These are phyloP conservation scores for Xestoiulus laeticollis DNA, from an alignment of 2,888 invertebrate genomes.

Conservation along the genomic window DNA sequence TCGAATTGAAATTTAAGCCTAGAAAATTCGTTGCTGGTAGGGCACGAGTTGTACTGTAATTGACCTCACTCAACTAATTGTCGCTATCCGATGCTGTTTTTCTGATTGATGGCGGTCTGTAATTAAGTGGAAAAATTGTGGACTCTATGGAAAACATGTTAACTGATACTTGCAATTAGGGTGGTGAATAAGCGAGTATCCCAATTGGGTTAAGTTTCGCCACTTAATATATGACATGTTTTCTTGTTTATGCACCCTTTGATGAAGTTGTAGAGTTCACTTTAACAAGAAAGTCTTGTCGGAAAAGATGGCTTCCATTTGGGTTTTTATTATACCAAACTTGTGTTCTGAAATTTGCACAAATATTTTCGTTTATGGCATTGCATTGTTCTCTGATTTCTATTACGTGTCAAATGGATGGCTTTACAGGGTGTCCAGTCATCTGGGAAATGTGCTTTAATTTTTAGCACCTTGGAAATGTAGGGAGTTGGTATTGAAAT, in stretches of 20 bases:
- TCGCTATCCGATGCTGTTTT: background rate
- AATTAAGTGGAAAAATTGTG: background rate
- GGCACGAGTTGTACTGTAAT: background rate
- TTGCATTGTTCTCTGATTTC: too few relatives aligned
- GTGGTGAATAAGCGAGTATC: background rate
- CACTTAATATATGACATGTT: background rate
- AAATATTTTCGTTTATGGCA: too few relatives aligned
- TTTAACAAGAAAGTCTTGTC: too few relatives aligned
- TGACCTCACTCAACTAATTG: background rate
- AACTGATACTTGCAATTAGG: background rate
- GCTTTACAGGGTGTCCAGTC: too few relatives aligned
- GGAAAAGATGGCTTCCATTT: too few relatives aligned
- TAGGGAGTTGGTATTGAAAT: too few relatives aligned
- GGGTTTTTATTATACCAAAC: background rate
- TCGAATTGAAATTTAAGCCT: background rate
- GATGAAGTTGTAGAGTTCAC: background rate
- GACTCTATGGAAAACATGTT: background rate
- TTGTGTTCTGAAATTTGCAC: too few relatives aligned
- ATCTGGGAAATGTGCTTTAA: too few relatives aligned
- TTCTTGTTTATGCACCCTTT: background rate
- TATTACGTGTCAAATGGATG: too few relatives aligned
- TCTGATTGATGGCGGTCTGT: background rate
- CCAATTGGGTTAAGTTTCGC: background rate
- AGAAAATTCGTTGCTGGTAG: background rate
- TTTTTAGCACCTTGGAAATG: too few relatives aligned